Base-by-base conservation (phyloP, 1,140 invertebrate genomes). In the Dryas iulia region DNA sequence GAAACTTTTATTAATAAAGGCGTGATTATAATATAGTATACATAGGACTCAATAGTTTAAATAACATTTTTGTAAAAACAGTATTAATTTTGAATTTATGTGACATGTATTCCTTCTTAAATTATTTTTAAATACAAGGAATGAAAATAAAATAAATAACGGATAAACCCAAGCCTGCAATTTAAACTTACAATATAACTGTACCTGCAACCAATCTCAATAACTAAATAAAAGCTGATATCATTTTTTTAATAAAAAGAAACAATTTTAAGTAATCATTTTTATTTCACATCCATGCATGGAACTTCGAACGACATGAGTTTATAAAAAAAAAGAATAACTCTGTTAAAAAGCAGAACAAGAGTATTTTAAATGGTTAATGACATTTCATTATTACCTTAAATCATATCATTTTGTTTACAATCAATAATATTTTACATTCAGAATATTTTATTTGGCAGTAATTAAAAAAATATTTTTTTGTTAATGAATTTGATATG, bases 231-330 rank as follows among this genome's bases (percentile, higher is more conserved):
- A n/a, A n/a, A n/a, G n/a, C n/a, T n/a, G n/a, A n/a, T n/a, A n/a
- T n/a, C n/a, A n/a, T n/a, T n/a, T n/a, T 39, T 14, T 47, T 47
- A 47, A 47, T 47, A 47, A 47, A n/a, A 47, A 47, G 39, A 47
- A 47, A 18, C 39, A 35, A 35, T 14, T 14, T 31, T 10, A n/a
- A 35, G 6, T n/a, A 35, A 4, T 35, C n/a, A 14, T 35, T 35
- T 35, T 14, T 12, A 14, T 7, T 35, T 47, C 18, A 21, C 18
- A 47, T 18, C 35, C 26, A 0, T n/a, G n/a, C 8, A 47, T 21
- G 39, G 8, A 21, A 21, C 18, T 47, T 21, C 10, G 14, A 14
- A 14, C 33, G 14, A 39, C 4, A 5, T 39, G 3, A 47, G 18
- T 47, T 18, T 21, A 47, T 8, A 47, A 18, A 47, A 8, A 47